These are phyloP conservation scores for Phocoena sinus DNA, from an alignment of 2,113 vertebrate species.

Conservation along the genomic window DNA sequence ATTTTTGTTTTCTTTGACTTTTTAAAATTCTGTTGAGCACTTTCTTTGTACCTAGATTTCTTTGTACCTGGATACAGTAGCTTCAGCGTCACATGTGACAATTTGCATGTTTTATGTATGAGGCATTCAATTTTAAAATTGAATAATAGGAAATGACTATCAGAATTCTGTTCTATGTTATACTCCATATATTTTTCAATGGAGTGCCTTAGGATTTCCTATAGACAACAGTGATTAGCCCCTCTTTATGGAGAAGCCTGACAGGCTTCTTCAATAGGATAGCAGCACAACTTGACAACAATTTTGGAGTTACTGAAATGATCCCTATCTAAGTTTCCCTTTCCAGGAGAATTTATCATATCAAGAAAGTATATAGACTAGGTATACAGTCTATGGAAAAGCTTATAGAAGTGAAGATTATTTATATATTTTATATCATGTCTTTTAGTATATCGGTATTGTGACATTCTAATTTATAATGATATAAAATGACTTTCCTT, in stretches of 20 bases:
- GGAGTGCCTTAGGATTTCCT: neutral
- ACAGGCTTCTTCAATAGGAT: neutral
- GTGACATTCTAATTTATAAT: neutral
- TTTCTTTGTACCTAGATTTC: neutral
- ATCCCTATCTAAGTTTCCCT: neutral
- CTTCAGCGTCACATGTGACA: neutral
- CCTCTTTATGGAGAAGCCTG: neutral
- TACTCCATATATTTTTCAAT: neutral
- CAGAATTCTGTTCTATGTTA: neutral
- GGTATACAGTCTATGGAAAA: neutral
- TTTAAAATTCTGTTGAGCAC: neutral
- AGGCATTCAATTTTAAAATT: neutral
- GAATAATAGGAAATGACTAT: neutral
- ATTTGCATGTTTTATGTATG: neutral
- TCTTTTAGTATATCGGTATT: neutral
- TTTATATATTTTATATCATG: neutral
- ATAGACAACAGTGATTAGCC: neutral
- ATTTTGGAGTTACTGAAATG: neutral
- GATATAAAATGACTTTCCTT: neutral
- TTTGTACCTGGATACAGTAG: neutral
- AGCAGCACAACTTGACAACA: neutral
- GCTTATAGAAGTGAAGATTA: neutral
- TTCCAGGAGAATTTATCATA: neutral
- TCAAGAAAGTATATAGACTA: neutral
- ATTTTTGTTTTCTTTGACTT: neutral